Evolutionary conservation across 2,888 invertebrate genomes (phyloP).

Genomic region (Oasisia sp.): DNA sequence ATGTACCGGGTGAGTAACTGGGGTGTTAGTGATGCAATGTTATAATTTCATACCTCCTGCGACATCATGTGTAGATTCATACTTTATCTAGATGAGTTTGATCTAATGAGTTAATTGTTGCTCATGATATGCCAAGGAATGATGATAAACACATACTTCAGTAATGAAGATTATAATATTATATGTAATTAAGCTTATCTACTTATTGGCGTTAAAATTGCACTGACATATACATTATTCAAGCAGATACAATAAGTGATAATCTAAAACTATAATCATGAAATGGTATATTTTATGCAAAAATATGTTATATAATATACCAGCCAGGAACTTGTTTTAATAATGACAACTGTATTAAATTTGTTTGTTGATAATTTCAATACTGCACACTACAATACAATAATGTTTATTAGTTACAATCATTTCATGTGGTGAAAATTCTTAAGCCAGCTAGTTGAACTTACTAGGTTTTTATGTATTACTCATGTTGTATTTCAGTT

Average conservation of each 20-base stretch:
- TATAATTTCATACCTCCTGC: not conserved
- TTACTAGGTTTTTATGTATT: not conserved
- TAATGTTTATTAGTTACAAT: too few species aligned
- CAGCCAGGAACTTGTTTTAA: not conserved
- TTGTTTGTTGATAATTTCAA: not conserved
- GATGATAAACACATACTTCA: not conserved
- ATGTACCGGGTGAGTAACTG: slow-evolving; percentile 57
- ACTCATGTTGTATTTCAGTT: slow-evolving; percentile 51
- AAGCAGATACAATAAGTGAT: not conserved
- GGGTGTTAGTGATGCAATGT: not conserved
- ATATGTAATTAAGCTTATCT: not conserved
- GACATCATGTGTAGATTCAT: not conserved
- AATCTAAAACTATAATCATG: too few species aligned
- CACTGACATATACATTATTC: not conserved
- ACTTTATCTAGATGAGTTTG: not conserved
- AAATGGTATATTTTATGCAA: too few species aligned
- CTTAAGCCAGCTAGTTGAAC: too few species aligned
- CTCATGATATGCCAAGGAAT: not conserved
- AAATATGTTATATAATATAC: too few species aligned
- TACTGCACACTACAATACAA: not conserved
- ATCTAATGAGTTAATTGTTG: not conserved
- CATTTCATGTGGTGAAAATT: too few species aligned
- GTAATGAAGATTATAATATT: not conserved
- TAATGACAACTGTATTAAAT: not conserved
- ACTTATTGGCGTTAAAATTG: not conserved